Evolutionary conservation across 2,113 vertebrate genomes (phyloP).

Genomic region (Cervus canadensis): DNA sequence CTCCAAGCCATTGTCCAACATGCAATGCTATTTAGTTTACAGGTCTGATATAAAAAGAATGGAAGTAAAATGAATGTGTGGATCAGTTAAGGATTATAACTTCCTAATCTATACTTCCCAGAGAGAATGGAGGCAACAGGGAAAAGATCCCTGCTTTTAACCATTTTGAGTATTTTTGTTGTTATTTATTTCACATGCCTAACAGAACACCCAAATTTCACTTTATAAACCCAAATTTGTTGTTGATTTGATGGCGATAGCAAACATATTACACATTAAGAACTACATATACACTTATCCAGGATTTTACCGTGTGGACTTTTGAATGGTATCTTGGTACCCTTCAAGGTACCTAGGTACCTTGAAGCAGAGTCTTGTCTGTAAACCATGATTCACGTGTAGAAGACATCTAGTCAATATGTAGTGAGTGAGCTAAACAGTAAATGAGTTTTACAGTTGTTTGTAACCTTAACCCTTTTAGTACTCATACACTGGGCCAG

Average conservation of each 20-base stretch:
- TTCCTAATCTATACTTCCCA: neutral
- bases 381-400: neutral
- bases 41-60: neutral
- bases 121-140: neutral
- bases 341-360: neutral
- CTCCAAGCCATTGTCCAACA: neutral
- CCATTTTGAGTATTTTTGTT: neutral
- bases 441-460: neutral
- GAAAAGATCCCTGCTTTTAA: neutral
- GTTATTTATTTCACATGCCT: neutral
- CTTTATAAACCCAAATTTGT: neutral
- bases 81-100: slow-evolving; percentile 3
- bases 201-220: neutral
- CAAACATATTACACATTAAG: neutral
- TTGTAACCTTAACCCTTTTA: neutral
- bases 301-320: neutral
- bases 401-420: neutral
- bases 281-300: neutral
- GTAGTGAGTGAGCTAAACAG: neutral
- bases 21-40: neutral
- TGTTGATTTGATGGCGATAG: neutral
- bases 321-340: neutral
- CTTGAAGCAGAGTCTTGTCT: neutral
- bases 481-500: neutral
- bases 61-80: neutral